These are phyloP conservation scores for Apis mellifera DNA, from an alignment of 1,140 invertebrate genomes.

Conservation along the genomic window Amel_HAv3.1 CM009941.2:9859501-9860000, in stretches of 20 bases:
- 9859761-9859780: constrained; percentile 17
- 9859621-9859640: background rate
- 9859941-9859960: constrained; percentile 67
- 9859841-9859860: constrained; percentile 74
- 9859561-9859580: too few species aligned
- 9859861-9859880: constrained; percentile 76
- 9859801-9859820: constrained; percentile 37
- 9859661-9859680: constrained; percentile 62
- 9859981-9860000: constrained; percentile 53
- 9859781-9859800: constrained; percentile 41
- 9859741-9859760: constrained; percentile 55
- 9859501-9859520: background rate
- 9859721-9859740: constrained; percentile 62
- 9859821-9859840: constrained; percentile 60
- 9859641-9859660: constrained; percentile 58
- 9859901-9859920: constrained; percentile 70
- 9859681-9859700: constrained; percentile 62
- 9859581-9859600: too few species aligned
- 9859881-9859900: constrained; percentile 74
- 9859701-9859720: constrained; percentile 61
- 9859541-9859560: background rate
- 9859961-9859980: constrained; percentile 58
- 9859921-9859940: constrained; percentile 71
- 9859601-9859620: too few species aligned
- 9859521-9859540: too few species aligned